Conservation (phyloP, 1,140 invertebrate species). For the Caenorhabditis brenneri region DNA sequence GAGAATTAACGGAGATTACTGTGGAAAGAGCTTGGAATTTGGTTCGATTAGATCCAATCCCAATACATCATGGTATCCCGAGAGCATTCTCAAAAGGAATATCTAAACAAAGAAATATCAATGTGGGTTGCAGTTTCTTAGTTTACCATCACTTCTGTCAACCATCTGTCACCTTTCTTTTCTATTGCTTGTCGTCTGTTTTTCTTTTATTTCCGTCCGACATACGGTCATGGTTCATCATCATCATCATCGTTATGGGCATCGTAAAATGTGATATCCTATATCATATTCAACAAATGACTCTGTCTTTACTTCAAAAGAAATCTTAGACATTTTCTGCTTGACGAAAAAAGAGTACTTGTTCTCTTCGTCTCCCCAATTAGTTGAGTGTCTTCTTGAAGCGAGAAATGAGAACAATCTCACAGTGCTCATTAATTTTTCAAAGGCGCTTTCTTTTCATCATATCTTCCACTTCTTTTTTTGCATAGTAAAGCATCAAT, state of each 20-base stretch:
- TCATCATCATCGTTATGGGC: no score
- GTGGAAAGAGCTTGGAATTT: no score
- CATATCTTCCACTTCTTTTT: background rate
- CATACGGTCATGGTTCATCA: background rate
- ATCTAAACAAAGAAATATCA: background rate
- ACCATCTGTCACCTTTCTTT: background rate
- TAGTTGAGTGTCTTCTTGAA: background rate
- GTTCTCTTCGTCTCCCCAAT: background rate
- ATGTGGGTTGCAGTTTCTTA: background rate
- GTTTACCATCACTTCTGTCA: background rate
- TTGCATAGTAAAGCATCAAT: background rate
- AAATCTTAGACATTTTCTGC: background rate
- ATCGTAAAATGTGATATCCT: background rate
- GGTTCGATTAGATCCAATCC: no score
- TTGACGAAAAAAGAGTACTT: background rate
- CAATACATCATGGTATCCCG: background rate
- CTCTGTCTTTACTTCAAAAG: background rate
- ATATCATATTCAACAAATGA: background rate
- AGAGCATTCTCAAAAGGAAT: background rate
- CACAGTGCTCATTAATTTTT: slow-evolving; percentile 29
- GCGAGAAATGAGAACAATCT: background rate
- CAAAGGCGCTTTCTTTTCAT: background rate
- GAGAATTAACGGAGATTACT: no score
- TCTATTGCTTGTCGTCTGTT: background rate
- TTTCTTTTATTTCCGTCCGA: slow-evolving; percentile 1